Percentiles rank a stretch among this genome's conserved stretches.
Evolutionary conservation across 2,113 vertebrate species (phyloP).

Genomic region (Petrocephalus zakoni): DNA sequence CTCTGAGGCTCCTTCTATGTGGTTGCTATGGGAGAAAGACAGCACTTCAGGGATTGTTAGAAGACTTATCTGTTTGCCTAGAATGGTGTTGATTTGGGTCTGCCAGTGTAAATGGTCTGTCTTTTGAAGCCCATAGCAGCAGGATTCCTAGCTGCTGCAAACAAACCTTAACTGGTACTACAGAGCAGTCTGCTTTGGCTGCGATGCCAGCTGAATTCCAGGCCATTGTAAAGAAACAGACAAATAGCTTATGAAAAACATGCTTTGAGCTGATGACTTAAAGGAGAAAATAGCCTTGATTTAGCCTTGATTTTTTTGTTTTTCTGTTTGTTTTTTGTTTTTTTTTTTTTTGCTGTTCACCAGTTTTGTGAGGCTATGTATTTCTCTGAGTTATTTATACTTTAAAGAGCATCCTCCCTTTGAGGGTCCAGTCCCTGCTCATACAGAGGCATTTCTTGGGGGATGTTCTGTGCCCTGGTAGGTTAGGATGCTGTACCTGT

Average conservation of each 20-base stretch:
- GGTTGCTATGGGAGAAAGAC: constrained; percentile 17
- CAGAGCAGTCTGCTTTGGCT: constrained; percentile 14
- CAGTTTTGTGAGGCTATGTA: not conserved
- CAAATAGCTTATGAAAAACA: constrained; percentile 10
- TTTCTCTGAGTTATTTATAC: not conserved
- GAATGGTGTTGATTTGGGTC: constrained; percentile 27
- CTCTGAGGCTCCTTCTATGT: not conserved
- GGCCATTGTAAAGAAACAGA: constrained; percentile 13
- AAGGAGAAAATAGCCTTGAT: not conserved
- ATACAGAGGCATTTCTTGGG: not conserved
- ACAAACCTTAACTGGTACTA: constrained; percentile 14
- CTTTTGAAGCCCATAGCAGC: constrained; percentile 19
- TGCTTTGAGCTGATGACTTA: not conserved
- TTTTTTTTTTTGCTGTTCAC: not conserved
- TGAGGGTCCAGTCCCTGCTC: not conserved
- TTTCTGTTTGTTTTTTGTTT: too few species aligned
- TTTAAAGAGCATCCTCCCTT: not conserved
- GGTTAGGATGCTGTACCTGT: not conserved
- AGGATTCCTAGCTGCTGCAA: not conserved
- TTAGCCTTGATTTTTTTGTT: not conserved
- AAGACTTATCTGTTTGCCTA: constrained; percentile 26
- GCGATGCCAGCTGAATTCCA: not conserved
- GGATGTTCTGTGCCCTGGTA: not conserved
- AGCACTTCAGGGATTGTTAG: constrained; percentile 1
- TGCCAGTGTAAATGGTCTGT: constrained; percentile 28